These are phyloP conservation scores for Serripes groenlandicus DNA, from an alignment of 2,888 invertebrate species.

Conservation along the genomic window DNA sequence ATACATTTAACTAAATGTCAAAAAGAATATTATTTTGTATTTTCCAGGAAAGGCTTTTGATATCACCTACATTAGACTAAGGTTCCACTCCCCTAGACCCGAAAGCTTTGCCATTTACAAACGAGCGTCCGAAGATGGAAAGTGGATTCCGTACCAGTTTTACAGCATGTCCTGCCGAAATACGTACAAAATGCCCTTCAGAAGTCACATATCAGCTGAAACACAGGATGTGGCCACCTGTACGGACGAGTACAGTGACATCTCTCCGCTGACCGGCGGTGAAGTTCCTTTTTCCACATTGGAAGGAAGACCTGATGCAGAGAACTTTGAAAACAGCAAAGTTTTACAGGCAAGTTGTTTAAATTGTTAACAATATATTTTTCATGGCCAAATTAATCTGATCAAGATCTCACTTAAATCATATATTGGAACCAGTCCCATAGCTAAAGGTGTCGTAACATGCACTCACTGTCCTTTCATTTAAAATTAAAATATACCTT, in stretches of 20 bases:
- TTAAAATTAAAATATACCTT: no score
- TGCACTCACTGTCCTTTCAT: no score
- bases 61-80: slow-evolving; percentile 97
- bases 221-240: slow-evolving; percentile 97
- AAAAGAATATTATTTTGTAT: slow-evolving; percentile 48
- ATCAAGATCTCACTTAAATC: no score
- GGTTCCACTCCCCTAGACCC: slow-evolving; percentile 98
- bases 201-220: slow-evolving; percentile 90
- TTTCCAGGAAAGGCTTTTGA: slow-evolving; percentile 97
- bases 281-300: slow-evolving; percentile 98
- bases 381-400: not conserved
- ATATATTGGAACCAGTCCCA: no score
- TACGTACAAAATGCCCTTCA: slow-evolving; percentile 92
- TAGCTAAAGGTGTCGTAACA: no score
- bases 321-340: slow-evolving; percentile 95
- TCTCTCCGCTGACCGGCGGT: slow-evolving; percentile 97
- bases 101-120: slow-evolving; percentile 99
- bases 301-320: slow-evolving; percentile 97
- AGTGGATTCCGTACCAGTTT: slow-evolving; percentile 89
- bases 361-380: not conserved
- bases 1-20: no score
- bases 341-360: slow-evolving; percentile 92
- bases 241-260: slow-evolving; percentile 99
- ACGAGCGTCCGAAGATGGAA: slow-evolving; percentile 89
- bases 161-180: slow-evolving; percentile 95